Evolutionary conservation across 2,797 vertebrate species (phyloP).

Genomic region (Oreochromis grahami): DNA sequence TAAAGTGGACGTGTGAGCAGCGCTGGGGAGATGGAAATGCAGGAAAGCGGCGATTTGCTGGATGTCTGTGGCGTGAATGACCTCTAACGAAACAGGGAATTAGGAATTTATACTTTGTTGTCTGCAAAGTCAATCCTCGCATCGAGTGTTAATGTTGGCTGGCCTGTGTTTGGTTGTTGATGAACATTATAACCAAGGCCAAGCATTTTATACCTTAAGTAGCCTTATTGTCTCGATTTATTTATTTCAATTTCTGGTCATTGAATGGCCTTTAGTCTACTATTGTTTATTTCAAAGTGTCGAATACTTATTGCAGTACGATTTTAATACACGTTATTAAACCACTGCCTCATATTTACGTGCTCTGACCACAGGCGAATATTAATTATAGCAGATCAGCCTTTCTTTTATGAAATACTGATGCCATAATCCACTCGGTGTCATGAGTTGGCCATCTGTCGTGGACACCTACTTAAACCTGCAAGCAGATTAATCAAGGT

Average conservation of each 20-base stretch:
- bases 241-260: not conserved
- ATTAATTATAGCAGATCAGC: not conserved
- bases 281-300: not conserved
- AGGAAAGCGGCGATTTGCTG: conserved; percentile 16
- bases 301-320: not conserved
- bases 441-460: conserved; percentile 69
- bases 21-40: not conserved
- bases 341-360: not conserved
- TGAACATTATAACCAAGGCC: not conserved
- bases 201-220: not conserved
- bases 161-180: not conserved
- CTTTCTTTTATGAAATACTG: not conserved
- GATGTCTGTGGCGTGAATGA: conserved; percentile 46
- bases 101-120: conserved; percentile 50
- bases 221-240: not conserved
- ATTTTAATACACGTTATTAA: not conserved
- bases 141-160: not conserved
- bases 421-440: conserved; percentile 36
- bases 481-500: conserved; percentile 54
- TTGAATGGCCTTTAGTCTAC: not conserved
- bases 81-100: conserved; percentile 61
- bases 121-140: conserved; percentile 31
- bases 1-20: not conserved
- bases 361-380: not conserved
- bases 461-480: conserved; percentile 57